Evolutionary conservation across 1,140 invertebrate species (phyloP), one percentile per base, ranked within the genome.

Genomic region (Oryctes rhinoceros): DNA sequence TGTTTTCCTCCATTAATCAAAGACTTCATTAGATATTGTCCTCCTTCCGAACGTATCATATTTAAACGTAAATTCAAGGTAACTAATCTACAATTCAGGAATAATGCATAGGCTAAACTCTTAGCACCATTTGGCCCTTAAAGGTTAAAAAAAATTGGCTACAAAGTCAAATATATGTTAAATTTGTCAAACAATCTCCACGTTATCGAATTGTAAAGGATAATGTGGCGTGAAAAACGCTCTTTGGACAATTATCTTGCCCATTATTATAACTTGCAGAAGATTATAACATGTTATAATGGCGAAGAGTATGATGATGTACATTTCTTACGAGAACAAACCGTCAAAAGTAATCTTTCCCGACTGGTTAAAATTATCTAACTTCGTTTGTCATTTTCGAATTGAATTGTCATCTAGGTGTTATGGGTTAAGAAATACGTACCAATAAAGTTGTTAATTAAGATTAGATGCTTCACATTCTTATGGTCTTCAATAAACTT

Each of bases 361-460:
- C 24, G 24, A 30, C 24, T 30, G 24, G 0, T 30, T 2, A 30
- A 30, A 30, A 30, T 30, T 30, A 30, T 30, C 24, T 30, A 30
- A 30, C 24, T 30, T 30, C 24, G 24, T 30, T 30, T 30, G 24
- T 30, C 24, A 30, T 30, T 30, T 30, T 30, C 24, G 0, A 30
- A 30, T 2, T 30, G 24, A 30, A 30, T 30, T 30, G 24, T 30
- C 24, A 30, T 44, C 5, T 44, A n/a, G n/a, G n/a, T n/a, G n/a
- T n/a, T n/a, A n/a, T n/a, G 39, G 5, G 39, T 44, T 44, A 0
- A 7, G 9, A 44, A 44, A 35, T 15, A 85, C 71, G 5, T 86
- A 90, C 89, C 89, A 83, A 90, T 89, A 76, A 87, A 18, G 83
- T 90, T 90, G 81, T 90, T 88, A 15, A 84, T 84, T 74, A 90